Evolutionary conservation across 2,797 vertebrate genomes (phyloP).

Genomic region (Poliocrania exsul): DNA sequence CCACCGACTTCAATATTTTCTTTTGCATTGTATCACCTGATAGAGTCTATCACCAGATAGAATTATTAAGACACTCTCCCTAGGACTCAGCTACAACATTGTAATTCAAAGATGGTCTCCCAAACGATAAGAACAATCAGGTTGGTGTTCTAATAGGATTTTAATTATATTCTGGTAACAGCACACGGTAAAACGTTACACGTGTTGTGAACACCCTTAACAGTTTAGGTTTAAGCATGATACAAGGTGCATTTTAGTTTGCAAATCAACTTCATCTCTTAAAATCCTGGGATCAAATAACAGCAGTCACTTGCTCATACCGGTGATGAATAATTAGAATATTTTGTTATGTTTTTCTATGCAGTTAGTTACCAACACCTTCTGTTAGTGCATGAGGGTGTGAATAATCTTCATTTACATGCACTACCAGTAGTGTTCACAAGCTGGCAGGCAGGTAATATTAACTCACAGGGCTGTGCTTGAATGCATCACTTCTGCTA

Average conservation of each 20-base stretch:
- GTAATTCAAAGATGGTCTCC: neutral
- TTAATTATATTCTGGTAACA: neutral
- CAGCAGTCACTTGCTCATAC: neutral
- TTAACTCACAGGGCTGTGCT: constrained; percentile 35
- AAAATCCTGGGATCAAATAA: neutral
- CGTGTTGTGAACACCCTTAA: neutral
- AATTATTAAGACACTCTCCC: neutral
- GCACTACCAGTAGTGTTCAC: constrained; percentile 9
- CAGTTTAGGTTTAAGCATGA: neutral
- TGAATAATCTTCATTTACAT: constrained; percentile 23
- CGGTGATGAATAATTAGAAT: neutral
- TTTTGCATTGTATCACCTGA: neutral
- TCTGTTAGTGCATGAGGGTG: neutral
- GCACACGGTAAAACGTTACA: neutral
- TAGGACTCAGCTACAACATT: neutral
- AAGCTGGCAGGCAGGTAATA: constrained; percentile 46
- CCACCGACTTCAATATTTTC: neutral
- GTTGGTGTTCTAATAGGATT: neutral
- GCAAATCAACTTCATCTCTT: neutral
- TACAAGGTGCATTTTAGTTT: neutral
- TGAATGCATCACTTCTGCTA: constrained; percentile 52
- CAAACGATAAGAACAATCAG: neutral
- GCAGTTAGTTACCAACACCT: neutral
- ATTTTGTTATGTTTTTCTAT: neutral
- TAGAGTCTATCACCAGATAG: neutral